phyloP scores from a whole-genome alignment of 2,888 invertebrate species.

The Agapetus fuscipes region DNA sequence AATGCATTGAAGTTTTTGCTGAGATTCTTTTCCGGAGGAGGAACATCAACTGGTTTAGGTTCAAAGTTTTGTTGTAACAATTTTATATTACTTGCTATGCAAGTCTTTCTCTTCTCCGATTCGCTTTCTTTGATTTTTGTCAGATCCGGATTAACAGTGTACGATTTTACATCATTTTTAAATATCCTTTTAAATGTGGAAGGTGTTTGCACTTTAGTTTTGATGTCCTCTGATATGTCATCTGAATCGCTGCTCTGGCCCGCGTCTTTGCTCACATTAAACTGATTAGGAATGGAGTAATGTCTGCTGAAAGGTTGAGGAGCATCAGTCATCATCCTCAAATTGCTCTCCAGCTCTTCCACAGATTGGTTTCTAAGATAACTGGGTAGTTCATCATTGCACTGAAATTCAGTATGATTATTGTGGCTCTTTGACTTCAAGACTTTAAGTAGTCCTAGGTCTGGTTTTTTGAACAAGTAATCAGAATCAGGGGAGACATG shows the following conservation, averaged over 20 bases:
- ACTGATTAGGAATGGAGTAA: slow-evolving; percentile 30
- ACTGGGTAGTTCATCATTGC: slow-evolving; percentile 26
- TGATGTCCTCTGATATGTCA: slow-evolving; percentile 14
- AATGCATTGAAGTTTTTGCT: slow-evolving; percentile 24
- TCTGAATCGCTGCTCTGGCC: slow-evolving; percentile 18
- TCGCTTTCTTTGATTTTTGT: slow-evolving; percentile 6
- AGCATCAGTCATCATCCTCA: slow-evolving; percentile 25
- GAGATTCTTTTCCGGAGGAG: slow-evolving; percentile 7
- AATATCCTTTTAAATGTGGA: slow-evolving; percentile 15
- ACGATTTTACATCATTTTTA: slow-evolving; percentile 15
- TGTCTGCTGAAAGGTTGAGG: slow-evolving; percentile 31
- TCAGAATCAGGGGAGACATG: neutral
- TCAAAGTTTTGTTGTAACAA: slow-evolving; percentile 17
- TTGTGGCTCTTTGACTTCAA: slow-evolving; percentile 19
- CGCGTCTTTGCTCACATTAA: slow-evolving; percentile 1
- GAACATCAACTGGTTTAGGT: slow-evolving; percentile 6
- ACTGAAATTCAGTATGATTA: slow-evolving; percentile 12
- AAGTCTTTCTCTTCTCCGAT: slow-evolving; percentile 12
- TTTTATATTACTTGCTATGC: slow-evolving; percentile 14
- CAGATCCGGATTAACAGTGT: slow-evolving; percentile 11
- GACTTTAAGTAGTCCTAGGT: slow-evolving; percentile 15
- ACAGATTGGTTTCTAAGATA: slow-evolving; percentile 42
- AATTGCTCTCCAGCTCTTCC: slow-evolving; percentile 33
- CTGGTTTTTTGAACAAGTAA: slow-evolving; percentile 14
- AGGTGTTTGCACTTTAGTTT: slow-evolving; percentile 8